Evolutionary conservation across 2,888 invertebrate genomes (phyloP), one percentile per base, ranked within the genome.

Genomic region (Ennomos quercinarius): DNA sequence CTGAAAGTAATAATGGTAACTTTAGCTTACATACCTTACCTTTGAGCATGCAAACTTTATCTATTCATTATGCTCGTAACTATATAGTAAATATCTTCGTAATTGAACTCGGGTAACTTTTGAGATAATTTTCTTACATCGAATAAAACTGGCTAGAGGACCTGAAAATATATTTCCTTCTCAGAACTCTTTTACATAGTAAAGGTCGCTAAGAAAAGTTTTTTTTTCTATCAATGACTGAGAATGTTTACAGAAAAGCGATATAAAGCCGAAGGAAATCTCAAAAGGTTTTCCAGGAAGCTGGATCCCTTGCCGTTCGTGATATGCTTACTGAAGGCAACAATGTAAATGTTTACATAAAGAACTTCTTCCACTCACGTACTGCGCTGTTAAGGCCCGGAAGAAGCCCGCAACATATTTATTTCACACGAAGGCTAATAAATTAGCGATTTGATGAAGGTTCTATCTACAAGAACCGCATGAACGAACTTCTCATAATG

Each of bases 261-360:
- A 50, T 54, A 58, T 59, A 54, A 54, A 38, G 27, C 38, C 36
- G 43, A 50, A 51, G 12, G 39, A 35, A 47, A 60, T 47, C 51
- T 56, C 55, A 10, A 56, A 51, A 43, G 55, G 55, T 52, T 53
- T 56, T 53, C 48, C 37, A 48, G 47, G 44, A 50, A 44, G 17
- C 10, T 35, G 9, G 42, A 46, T 17, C 47, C 51, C 44, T 61
- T 47, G 10, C 38, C 35, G 42, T 54, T 4, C 57, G 61, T 61
- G 61, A 57, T 50, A 53, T 35, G 61, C 36, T 49, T 61, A 46
- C 58, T n/a, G 34, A 56, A 39, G 57, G 27, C 13, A 34, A 9
- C 10, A 60, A 58, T 49, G 56, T 64, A 64, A 58, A 65, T 54
- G 48, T 62, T 59, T 51, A 56, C 50, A 53, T 51, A 55, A 49